Evolutionary conservation across 2,113 vertebrate species (phyloP).

Genomic region (Isichthys henryi): DNA sequence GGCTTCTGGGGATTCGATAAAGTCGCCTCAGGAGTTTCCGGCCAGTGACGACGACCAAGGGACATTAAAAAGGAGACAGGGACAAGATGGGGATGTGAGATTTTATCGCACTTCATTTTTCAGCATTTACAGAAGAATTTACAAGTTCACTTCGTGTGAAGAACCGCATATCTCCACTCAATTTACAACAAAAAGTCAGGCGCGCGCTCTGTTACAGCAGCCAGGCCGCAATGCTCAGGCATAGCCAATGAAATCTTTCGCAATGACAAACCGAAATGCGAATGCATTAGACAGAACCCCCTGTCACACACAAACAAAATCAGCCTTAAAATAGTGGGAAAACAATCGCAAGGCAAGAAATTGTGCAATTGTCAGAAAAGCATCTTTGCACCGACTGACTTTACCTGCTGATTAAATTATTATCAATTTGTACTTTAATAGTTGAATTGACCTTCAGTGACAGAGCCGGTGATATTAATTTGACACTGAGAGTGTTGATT

Average conservation of each 20-base stretch:
- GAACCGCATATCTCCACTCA: not conserved
- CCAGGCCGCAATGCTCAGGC: not conserved
- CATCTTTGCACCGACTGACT: not conserved
- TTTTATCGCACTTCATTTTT: not conserved
- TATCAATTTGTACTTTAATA: not conserved
- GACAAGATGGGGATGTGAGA: not conserved
- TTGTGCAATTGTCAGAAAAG: not conserved
- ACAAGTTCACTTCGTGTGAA: not conserved
- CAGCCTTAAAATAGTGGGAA: not conserved
- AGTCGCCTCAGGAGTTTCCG: slow-evolving; percentile 66
- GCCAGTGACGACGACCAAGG: slow-evolving; percentile 58
- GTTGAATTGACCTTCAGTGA: not conserved
- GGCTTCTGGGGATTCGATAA: slow-evolving; percentile 71
- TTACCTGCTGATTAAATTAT: not conserved
- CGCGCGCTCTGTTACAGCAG: not conserved
- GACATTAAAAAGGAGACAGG: slow-evolving; percentile 47
- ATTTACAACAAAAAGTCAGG: not conserved
- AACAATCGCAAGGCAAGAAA: not conserved
- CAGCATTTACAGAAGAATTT: not conserved
- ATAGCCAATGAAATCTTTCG: not conserved
- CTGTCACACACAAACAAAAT: not conserved
- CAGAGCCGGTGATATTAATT: not conserved
- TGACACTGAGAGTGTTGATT: not conserved
- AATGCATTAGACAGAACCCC: not conserved
- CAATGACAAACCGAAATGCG: not conserved